Evolutionary conservation across 2,797 vertebrate genomes (phyloP), one percentile per base, ranked within the genome.

Genomic region (Momotus momota): DNA sequence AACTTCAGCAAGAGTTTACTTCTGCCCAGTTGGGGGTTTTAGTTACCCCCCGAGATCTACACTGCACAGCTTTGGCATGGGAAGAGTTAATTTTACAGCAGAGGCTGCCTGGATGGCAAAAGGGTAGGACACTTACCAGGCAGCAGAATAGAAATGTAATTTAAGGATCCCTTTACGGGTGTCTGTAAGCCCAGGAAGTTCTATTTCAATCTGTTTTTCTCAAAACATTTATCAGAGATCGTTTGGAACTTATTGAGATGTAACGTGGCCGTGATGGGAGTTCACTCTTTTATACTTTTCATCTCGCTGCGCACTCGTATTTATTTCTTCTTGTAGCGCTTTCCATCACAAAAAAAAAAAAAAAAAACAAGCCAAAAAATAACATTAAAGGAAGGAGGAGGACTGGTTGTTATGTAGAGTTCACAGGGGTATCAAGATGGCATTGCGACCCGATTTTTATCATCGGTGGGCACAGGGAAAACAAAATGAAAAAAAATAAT

Each of bases 391-490:
- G 46, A 83, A 81, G 25, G 14, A 93, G 26, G 18, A 86, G 33
- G 43, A 38, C 57, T 74, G n/a, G 86, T 73, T 94, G 73, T 73
- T 86, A 82, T 19, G 80, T 29, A 79, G 92, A 88, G 79, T 90
- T 94, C 70, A 77, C 55, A 75, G 13, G 33, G 51, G 70, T 73
- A 79, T 14, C 38, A 58, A 64, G 25, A 87, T 70, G 70, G 58
- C 55, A 95, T 72, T 88, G 40, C 60, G 55, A 93, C 40, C 80
- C 60, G 80, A 84, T 92, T 94, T 91, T 90, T 77, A 91, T 54
- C 52, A 86, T 61, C 86, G 82, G 29, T 64, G 29, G 62, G 43
- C 71, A 84, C 10, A 86, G 61, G 43, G 61, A 61, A 54, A 86
- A 46, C 8, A 35, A 35, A 35, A 35, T 35, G 43, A 54, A 93